A percentile compares a stretch with the other conserved stretches of the same genome.
phyloP scores from a whole-genome alignment of 2,797 vertebrate genomes.

The Cuculus canorus region DNA sequence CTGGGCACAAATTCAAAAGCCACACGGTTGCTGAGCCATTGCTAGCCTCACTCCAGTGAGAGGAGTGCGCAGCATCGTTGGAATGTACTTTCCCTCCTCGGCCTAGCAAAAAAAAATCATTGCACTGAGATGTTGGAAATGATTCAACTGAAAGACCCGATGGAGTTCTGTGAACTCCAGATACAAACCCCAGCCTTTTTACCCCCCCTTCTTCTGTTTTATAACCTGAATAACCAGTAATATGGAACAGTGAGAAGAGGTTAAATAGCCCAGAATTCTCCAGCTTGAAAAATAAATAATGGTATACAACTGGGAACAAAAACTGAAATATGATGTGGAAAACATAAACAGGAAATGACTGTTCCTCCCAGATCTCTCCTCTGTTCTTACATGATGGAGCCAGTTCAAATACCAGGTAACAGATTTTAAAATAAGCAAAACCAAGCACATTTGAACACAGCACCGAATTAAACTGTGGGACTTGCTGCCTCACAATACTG shows the following conservation, averaged over 20 bases:
- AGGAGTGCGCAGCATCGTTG: accelerated
- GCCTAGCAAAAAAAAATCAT: not conserved
- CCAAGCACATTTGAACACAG: not conserved
- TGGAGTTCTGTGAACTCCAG: not conserved
- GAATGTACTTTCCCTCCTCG: not conserved
- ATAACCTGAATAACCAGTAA: not conserved
- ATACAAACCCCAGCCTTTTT: not conserved
- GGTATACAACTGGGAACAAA: not conserved
- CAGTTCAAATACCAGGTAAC: not conserved
- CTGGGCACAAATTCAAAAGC: not conserved
- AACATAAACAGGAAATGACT: not conserved
- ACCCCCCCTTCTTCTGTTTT: not conserved
- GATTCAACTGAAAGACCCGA: not conserved
- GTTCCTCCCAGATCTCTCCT: not conserved
- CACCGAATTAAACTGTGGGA: not conserved
- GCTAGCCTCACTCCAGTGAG: not conserved
- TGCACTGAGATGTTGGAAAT: not conserved
- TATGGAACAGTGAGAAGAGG: not conserved
- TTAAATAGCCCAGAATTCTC: not conserved
- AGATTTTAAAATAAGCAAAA: not conserved
- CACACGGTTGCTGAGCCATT: not conserved
- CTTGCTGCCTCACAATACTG: not conserved
- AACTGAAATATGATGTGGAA: not conserved
- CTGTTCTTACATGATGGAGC: not conserved
- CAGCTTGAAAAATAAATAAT: not conserved